Conservation (phyloP, 2,888 invertebrate genomes). For the Autographa gamma region DNA sequence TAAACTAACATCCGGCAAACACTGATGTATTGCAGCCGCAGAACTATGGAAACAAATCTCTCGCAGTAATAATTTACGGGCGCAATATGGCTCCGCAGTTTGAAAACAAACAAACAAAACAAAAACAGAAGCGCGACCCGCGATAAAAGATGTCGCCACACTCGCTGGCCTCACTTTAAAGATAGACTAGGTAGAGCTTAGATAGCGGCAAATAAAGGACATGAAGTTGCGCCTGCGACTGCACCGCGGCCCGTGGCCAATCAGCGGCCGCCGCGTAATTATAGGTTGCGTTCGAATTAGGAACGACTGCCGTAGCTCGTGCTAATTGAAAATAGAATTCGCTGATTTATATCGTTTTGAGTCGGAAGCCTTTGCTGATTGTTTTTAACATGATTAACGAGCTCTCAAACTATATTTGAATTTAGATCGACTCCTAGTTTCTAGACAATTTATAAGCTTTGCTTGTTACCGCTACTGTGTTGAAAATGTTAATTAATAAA, state of each 20-base stretch:
- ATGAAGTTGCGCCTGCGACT: constrained; percentile 70
- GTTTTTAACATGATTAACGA: constrained; percentile 71
- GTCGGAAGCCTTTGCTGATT: constrained; percentile 74
- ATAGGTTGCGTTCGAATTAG: constrained; percentile 86
- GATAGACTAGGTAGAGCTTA: constrained; percentile 77
- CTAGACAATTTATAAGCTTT: constrained; percentile 53
- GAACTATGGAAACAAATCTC: constrained; percentile 88
- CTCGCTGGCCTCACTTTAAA: constrained; percentile 79
- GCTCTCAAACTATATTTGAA: constrained; percentile 60
- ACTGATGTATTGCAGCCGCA: constrained; percentile 86
- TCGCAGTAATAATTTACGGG: constrained; percentile 85
- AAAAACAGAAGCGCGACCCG: constrained; percentile 80
- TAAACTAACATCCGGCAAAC: constrained; percentile 86
- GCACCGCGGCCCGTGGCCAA: constrained; percentile 70
- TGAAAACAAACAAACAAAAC: constrained; percentile 82
- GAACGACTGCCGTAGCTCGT: constrained; percentile 78
- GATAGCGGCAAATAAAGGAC: constrained; percentile 74
- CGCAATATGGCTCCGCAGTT: constrained; percentile 84
- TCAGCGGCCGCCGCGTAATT: constrained; percentile 80
- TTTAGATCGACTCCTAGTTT: constrained; percentile 55
- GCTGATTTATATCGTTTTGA: constrained; percentile 77
- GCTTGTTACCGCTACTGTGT: constrained; percentile 47
- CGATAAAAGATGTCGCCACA: constrained; percentile 86
- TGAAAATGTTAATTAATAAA: constrained; percentile 49
- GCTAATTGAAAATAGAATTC: constrained; percentile 85